Base-by-base conservation (phyloP, 2,888 invertebrate species). In the Rhamphomyia laevipes region DNA sequence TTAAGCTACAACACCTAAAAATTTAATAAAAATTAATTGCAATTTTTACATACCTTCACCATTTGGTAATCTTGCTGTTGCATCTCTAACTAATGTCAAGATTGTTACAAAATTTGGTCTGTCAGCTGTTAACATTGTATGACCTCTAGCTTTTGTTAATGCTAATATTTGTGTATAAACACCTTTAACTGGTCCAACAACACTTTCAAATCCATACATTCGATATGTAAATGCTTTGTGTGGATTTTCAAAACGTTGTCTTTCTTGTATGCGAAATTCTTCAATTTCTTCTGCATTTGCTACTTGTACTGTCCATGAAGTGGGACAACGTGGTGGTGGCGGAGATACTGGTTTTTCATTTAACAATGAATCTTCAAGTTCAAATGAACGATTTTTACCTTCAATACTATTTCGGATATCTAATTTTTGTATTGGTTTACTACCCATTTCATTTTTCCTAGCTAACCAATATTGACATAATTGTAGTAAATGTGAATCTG, bases 81-180 rank as follows among this genome's bases (percentile, higher is more conserved):
- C 91, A 73, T 95, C 95, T 33, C 94, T 75, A n/a, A 95, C 91
- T 41, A 95, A 73, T 6, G 93, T 87, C 30, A 90, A 72, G 59
- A 95, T 89, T 33, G 91, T 89, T 18, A 94, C 93, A 68, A 85
- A 92, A 41, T 92, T 86, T 27, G 94, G 95, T 31, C 94, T 74
- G 61, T 86, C 84, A 1, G 84, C 79, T 5, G 81, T 80, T 56
- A 95, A 74, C 61, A 94, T 76, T 2, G 85, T 82, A 62, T 91
- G 89, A n/a, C 89, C 91, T 38, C 89, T 76, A 0, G 89, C 85
- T 65, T 77, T 77, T 2, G 74, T 71, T 30, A 74, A 64, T 0
- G 77, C 76, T 43, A 76, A 72, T 45, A 78, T 76, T 49, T 80
- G 78, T 47, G 77, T 77, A 63, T 86, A 86, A 56, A 86, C 84